Evolutionary conservation across 2,113 vertebrate genomes (phyloP).

Genomic region (Chamaea fasciata): DNA sequence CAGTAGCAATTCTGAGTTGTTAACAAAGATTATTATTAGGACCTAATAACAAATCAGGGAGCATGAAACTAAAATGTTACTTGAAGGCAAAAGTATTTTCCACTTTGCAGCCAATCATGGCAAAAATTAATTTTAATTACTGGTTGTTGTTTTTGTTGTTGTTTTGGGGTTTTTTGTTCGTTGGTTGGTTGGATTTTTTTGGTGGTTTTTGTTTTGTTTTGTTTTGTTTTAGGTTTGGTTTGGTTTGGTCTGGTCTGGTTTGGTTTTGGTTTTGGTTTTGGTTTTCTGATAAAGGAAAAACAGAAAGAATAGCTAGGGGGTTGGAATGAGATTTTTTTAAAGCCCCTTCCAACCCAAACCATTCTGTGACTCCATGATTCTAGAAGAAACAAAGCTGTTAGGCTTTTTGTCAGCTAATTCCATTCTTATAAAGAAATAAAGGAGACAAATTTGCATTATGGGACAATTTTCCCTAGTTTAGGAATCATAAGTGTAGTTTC

Average conservation of each 20-base stretch:
- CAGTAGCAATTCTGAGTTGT: neutral
- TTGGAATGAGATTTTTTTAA: neutral
- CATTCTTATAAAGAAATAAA: neutral
- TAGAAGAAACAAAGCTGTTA: neutral
- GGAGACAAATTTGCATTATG: neutral
- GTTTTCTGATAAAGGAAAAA: neutral
- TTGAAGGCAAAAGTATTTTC: neutral
- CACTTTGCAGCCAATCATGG: neutral
- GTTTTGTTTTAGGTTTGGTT: too few relatives aligned
- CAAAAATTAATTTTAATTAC: neutral
- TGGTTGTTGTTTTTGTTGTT: neutral
- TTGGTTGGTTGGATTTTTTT: too few relatives aligned
- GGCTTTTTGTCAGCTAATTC: neutral
- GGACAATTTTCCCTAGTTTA: neutral
- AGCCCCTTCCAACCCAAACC: neutral
- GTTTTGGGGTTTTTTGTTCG: too few relatives aligned
- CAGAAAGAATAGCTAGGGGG: fast-evolving
- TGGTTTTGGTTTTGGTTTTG: too few relatives aligned
- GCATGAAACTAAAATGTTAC: neutral
- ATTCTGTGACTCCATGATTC: neutral
- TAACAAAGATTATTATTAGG: neutral
- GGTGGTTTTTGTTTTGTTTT: too few relatives aligned
- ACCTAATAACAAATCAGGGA: neutral
- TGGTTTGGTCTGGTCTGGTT: too few relatives aligned
- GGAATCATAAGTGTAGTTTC: neutral